Evolutionary conservation across 2,113 vertebrate genomes (phyloP), one percentile per base, ranked within the genome.

Genomic region (Tetraodon nigroviridis): DNA sequence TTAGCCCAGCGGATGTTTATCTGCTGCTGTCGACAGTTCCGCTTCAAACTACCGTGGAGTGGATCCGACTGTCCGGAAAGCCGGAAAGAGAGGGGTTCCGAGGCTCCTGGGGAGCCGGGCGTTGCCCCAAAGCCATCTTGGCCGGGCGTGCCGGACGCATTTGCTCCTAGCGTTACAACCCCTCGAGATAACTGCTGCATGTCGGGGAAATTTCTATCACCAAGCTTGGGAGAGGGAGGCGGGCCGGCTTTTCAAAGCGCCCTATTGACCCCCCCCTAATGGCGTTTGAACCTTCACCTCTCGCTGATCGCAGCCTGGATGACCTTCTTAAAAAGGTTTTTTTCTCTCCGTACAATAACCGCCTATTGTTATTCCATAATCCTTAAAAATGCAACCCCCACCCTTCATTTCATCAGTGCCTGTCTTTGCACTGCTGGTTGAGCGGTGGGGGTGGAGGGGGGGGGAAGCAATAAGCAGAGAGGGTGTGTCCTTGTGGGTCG

Each of bases 401-500:
- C 44, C 45, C 29, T n/a, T 42, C 29, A 21, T 57, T 50, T 54
- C 27, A 56, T 67, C 59, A 51, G 20, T 61, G 49, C 47, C 64
- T 51, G 14, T 64, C 29, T 49, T 73, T 32, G 42, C 37, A 55
- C n/a, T 40, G 27, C 20, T 67, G 29, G 29, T 32, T 32, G 29
- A 24, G 22, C 22, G 80, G 64, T n/a, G 80, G 51, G 71, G 72
- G 63, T 79, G 53, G 71, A 70, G 57, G 47, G 47, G 55, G 59
- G 54, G 59, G 69, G 67, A 75, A 80, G 71, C 84, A 86, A 82
- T 83, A 78, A 83, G 77, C 80, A 71, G 71, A 85, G 74, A 86
- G 69, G 80, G 67, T 77, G 71, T 86, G 85, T 78, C 83, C 81
- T 89, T 78, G 82, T 80, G 78, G 79, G 82, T 83, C 78, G 81